Conservation (phyloP, 1,140 invertebrate genomes). For the Xylocopa sonorina region DNA sequence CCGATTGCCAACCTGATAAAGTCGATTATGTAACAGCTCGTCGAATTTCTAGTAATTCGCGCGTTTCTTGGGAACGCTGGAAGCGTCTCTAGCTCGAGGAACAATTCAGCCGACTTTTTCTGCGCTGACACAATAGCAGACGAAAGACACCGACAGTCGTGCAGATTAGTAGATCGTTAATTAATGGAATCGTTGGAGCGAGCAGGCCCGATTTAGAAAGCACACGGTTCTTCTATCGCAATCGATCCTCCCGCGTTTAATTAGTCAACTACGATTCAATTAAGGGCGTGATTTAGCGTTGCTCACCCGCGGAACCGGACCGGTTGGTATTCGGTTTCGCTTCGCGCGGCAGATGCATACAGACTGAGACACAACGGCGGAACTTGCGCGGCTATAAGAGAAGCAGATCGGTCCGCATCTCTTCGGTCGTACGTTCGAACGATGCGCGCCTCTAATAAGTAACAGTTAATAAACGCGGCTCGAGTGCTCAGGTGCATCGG, state of each 20-base stretch:
- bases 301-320: neutral
- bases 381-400: slow-evolving; percentile 55
- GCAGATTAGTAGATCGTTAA: neutral
- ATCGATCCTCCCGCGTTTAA: slow-evolving; percentile 7
- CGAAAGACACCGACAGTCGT: neutral
- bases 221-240: neutral
- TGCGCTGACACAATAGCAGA: neutral
- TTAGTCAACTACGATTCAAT: neutral
- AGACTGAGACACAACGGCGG: slow-evolving; percentile 41
- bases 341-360: slow-evolving; percentile 11
- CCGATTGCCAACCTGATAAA: neutral
- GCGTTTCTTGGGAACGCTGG: neutral
- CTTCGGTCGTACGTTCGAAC: slow-evolving; percentile 26
- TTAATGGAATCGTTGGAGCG: neutral
- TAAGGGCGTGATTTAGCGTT: neutral
- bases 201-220: slow-evolving; percentile 1
- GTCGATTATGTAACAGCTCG: slow-evolving; percentile 10
- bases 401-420: slow-evolving; percentile 53
- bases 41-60: neutral
- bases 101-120: neutral
- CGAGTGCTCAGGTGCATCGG: slow-evolving; percentile 25
- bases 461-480: slow-evolving; percentile 27
- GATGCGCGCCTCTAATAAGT: slow-evolving; percentile 27
- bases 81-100: neutral
- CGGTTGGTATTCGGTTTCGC: neutral